Conservation (phyloP, 2,113 vertebrate species). For the Suncus etruscus region DNA sequence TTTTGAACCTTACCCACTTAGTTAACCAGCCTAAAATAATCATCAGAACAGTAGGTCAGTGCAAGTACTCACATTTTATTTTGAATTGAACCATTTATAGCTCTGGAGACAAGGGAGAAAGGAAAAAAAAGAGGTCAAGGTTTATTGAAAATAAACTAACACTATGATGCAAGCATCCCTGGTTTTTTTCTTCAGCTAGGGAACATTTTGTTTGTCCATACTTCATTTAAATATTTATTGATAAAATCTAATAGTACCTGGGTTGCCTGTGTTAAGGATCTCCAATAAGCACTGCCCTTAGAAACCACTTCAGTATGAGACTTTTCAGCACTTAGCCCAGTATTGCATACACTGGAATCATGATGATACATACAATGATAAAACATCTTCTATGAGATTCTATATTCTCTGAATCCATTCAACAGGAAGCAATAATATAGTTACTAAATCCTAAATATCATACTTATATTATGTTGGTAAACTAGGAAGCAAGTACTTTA, state of each 20-base stretch:
- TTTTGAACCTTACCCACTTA: constrained; percentile 57
- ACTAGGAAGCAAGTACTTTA: not conserved
- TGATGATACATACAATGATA: constrained; percentile 12
- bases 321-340: not conserved
- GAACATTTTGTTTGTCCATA: constrained; percentile 27
- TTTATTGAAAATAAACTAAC: constrained; percentile 56
- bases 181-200: not conserved
- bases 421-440: not conserved
- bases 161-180: not conserved
- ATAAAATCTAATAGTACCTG: not conserved
- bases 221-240: constrained; percentile 14
- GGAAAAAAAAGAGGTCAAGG: constrained; percentile 11
- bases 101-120: not conserved
- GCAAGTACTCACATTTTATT: not conserved
- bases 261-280: not conserved
- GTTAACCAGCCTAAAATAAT: constrained; percentile 48
- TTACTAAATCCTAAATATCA: not conserved
- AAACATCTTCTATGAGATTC: not conserved
- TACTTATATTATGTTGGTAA: not conserved
- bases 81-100: constrained; percentile 16
- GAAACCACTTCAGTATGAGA: not conserved
- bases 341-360: not conserved
- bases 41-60: constrained; percentile 26
- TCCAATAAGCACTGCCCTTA: not conserved
- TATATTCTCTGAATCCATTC: not conserved